phyloP scores from a whole-genome alignment of 2,113 vertebrate genomes.

The Ceyx cyanopectus region DNA sequence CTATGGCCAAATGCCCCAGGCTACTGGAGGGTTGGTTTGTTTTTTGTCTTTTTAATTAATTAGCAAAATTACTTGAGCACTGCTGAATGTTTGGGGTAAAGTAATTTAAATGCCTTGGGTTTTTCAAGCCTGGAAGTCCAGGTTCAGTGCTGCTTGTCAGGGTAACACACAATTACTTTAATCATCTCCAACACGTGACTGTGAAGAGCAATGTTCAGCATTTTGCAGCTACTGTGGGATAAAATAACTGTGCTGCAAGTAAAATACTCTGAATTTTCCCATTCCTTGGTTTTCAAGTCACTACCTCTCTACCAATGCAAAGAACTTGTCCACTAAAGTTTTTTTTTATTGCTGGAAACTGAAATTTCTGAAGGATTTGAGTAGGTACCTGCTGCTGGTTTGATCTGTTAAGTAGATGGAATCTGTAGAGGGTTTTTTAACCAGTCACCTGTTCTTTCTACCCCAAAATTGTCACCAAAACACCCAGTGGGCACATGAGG shows the following conservation, averaged over 20 bases:
- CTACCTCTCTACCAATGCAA: not conserved
- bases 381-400: not conserved
- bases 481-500: fast-evolving
- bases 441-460: not conserved
- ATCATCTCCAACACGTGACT: not conserved
- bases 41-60: not conserved
- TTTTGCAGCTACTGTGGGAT: not conserved
- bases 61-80: not conserved
- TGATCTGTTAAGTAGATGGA: too few relatives aligned
- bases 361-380: not conserved
- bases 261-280: not conserved
- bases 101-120: not conserved
- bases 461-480: not conserved
- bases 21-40: not conserved
- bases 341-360: not conserved
- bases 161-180: not conserved
- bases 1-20: not conserved
- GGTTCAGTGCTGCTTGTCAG: not conserved
- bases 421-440: not conserved
- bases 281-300: not conserved
- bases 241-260: not conserved
- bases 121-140: not conserved
- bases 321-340: fast-evolving
- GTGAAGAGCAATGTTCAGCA: not conserved
- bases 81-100: not conserved